Base-by-base conservation (phyloP, 2,888 invertebrate species). In the Meganola albula region DNA sequence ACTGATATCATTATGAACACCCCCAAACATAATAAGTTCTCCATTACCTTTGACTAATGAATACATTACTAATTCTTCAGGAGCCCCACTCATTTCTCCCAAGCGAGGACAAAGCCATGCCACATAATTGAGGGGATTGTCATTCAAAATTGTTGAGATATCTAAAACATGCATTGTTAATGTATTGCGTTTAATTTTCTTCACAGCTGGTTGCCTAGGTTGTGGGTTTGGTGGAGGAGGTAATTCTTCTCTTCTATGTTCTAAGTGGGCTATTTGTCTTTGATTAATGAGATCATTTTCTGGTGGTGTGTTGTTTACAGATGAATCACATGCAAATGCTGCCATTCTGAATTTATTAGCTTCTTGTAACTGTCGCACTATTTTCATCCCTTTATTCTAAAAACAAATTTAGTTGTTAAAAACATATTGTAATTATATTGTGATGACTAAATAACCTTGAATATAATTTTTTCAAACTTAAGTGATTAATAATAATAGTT, bases 11-110 rank as follows among this genome's bases (percentile, higher is more conserved):
- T 94, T 95, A 57, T 93, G 92, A 48, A 98, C 95, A 36, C 98
- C 98, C n/a, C 98, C 98, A 84, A 98, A 98, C 88, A 98, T 92
- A 31, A 98, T 92, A 13, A 98, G 77, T 84, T 98, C 98, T 7
- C 95, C 95, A 64, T 95, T 93, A 8, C 97, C 98, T 45, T 92
- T 90, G 3, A 96, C 92, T 53, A 98, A 88, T 16, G 96, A 93
- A 68, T 97, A 97, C 58, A 97, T 89, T 48, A 97, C 93, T 27
- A 96, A 90, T 65, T 97, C 95, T 65, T 96, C 95, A 0, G 98
- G 97, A 13, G 92, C 91, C 24, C 91, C 91, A 36, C 78, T 83
- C 50, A 90, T 87, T 58, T 91, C 89, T 10, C 88, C 90, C 41
- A 90, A 88, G 53, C 92, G 91, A 46, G 90, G 87, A 40, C 90